A percentile compares a stretch with the other conserved stretches of the same genome.
phyloP scores from a whole-genome alignment of 2,113 vertebrate genomes.

The Deroptyus accipitrinus region DNA sequence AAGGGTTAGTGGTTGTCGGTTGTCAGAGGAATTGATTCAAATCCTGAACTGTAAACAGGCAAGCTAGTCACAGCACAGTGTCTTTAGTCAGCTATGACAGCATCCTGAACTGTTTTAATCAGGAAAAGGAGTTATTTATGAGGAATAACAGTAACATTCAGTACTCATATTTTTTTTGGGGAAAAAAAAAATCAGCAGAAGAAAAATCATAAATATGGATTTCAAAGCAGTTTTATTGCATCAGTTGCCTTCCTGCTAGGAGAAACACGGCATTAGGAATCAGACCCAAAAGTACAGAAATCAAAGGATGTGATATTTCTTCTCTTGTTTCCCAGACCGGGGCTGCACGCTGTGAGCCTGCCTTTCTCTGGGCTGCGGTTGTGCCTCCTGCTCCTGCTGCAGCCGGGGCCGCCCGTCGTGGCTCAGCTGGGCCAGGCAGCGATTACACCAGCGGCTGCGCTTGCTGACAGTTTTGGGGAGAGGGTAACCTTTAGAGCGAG shows the following conservation, averaged over 20 bases:
- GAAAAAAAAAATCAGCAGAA: not conserved
- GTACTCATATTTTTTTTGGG: not conserved
- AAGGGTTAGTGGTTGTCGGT: not conserved
- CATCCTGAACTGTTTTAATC: not conserved
- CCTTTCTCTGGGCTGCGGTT: not conserved
- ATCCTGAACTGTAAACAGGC: not conserved
- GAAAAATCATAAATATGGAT: not conserved
- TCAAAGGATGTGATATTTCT: conserved; percentile 9
- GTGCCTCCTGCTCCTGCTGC: not conserved
- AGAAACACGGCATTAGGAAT: not conserved
- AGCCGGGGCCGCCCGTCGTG: not conserved
- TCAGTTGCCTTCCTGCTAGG: not conserved
- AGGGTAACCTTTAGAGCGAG: not conserved
- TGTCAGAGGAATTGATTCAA: not conserved
- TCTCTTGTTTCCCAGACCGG: not conserved
- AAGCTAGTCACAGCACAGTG: not conserved
- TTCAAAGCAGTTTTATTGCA: conserved; percentile 22
- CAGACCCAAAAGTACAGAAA: conserved; percentile 6
- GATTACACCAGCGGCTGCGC: not conserved
- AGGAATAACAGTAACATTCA: conserved; percentile 17
- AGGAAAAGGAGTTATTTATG: conserved; percentile 3
- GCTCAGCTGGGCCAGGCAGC: not conserved
- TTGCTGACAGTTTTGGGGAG: not conserved
- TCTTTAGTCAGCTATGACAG: not conserved
- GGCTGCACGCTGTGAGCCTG: not conserved